These are phyloP conservation scores for Drosophila jambulina DNA, from an alignment of 1,140 invertebrate genomes.

Conservation along the genomic window DNA sequence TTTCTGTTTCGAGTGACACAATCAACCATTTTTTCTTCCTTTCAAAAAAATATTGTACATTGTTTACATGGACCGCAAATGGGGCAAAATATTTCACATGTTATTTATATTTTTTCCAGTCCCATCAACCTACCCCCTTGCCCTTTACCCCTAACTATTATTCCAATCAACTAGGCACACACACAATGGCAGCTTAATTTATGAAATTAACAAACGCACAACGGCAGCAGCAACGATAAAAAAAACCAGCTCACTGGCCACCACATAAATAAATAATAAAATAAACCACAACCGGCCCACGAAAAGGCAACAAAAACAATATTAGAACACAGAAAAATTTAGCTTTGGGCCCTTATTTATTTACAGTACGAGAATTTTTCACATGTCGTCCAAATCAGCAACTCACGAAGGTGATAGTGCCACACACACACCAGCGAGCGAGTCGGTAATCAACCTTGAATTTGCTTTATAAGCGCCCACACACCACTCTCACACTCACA, in stretches of 20 bases:
- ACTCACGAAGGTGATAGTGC: constrained; percentile 53
- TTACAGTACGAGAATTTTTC: constrained; percentile 62
- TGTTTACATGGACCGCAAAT: constrained; percentile 48
- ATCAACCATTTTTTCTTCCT: constrained; percentile 25
- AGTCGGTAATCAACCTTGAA: constrained; percentile 80
- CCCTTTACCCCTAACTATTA: constrained; percentile 33
- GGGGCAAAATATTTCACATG: constrained; percentile 35
- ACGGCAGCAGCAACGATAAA: constrained; percentile 29
- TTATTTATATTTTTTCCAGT: constrained; percentile 25
- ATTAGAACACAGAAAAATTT: constrained; percentile 25
- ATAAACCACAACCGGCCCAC: constrained; percentile 37
- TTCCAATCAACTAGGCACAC: constrained; percentile 40
- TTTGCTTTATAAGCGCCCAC: constrained; percentile 65
- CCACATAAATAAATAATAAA: constrained; percentile 71
- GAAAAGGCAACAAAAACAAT: constrained; percentile 9
- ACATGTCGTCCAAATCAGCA: constrained; percentile 70
- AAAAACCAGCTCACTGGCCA: constrained; percentile 48
- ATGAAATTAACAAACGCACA: constrained; percentile 77
- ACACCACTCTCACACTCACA: constrained; percentile 19
- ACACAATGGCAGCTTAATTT: constrained; percentile 66
- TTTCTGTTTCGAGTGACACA: constrained; percentile 43
- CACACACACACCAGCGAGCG: constrained; percentile 9
- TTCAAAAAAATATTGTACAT: constrained; percentile 9
- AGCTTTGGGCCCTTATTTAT: constrained; percentile 56
- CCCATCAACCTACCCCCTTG: constrained; percentile 3